These are phyloP conservation scores for Odontamblyopus lacepedii DNA, from an alignment of 2,797 vertebrate genomes.

Conservation along the genomic window DNA sequence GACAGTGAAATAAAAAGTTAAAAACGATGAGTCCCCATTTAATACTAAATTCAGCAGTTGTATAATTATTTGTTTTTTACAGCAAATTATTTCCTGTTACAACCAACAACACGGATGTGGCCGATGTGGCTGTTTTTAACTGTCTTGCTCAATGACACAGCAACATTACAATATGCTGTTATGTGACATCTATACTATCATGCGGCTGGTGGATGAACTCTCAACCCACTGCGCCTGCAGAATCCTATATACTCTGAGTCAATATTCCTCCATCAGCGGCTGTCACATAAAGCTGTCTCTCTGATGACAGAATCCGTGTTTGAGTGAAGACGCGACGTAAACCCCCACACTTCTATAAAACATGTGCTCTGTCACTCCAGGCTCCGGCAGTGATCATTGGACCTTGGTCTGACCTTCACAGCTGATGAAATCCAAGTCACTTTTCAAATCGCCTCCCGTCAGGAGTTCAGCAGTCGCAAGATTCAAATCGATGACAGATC, in stretches of 20 bases:
- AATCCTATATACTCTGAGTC: neutral
- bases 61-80: no score
- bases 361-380: neutral
- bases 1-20: no score
- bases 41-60: no score
- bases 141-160: no score
- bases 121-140: no score
- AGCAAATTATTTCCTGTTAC: no score
- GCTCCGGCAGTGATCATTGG: conserved; percentile 36
- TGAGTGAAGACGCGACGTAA: conserved; percentile 1
- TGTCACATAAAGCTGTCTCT: neutral
- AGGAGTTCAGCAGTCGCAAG: conserved; percentile 29
- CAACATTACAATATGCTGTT: no score
- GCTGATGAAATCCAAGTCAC: conserved; percentile 32
- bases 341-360: neutral
- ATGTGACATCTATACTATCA: neutral
- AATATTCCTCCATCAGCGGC: neutral
- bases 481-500: conserved; percentile 59
- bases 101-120: no score
- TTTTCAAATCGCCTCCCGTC: conserved; percentile 52
- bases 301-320: conserved; percentile 1
- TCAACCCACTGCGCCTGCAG: neutral
- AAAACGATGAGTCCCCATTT: no score
- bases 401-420: conserved; percentile 53
- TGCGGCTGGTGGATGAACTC: neutral